These are phyloP conservation scores for Apodemus agrarius DNA, from an alignment of 2,797 vertebrate species.

Conservation along the genomic window DNA sequence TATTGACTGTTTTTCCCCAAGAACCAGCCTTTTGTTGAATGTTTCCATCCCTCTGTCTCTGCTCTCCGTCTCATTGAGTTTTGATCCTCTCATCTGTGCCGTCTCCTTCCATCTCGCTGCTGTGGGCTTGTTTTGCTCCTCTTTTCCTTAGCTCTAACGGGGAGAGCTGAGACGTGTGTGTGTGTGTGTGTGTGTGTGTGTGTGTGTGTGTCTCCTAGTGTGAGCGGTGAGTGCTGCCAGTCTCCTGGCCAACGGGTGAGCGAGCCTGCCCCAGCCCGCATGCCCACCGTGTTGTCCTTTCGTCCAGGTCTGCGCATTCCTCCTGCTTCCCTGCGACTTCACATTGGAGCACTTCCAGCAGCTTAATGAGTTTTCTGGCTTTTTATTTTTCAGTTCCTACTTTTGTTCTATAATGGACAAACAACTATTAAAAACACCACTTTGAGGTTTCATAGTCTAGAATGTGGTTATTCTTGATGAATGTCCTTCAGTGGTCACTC, in stretches of 20 bases:
- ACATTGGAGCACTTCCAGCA: not conserved
- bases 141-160: not conserved
- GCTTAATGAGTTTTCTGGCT: not conserved
- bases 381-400: not conserved
- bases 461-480: not conserved
- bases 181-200: too few species aligned
- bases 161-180: not conserved
- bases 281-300: not conserved
- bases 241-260: not conserved
- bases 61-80: not conserved
- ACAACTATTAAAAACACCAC: not conserved
- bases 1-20: not conserved
- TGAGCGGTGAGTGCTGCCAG: not conserved
- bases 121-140: not conserved
- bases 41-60: not conserved
- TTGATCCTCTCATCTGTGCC: not conserved
- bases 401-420: not conserved
- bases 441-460: slow-evolving; percentile 9
- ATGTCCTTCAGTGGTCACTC: not conserved
- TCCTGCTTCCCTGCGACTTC: not conserved
- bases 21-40: slow-evolving; percentile 24
- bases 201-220: not conserved
- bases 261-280: not conserved
- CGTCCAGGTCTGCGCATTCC: not conserved
- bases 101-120: not conserved